Evolutionary conservation across 2,113 vertebrate genomes (phyloP), one percentile per base, ranked within the genome.

Genomic region (Callipepla californica): DNA sequence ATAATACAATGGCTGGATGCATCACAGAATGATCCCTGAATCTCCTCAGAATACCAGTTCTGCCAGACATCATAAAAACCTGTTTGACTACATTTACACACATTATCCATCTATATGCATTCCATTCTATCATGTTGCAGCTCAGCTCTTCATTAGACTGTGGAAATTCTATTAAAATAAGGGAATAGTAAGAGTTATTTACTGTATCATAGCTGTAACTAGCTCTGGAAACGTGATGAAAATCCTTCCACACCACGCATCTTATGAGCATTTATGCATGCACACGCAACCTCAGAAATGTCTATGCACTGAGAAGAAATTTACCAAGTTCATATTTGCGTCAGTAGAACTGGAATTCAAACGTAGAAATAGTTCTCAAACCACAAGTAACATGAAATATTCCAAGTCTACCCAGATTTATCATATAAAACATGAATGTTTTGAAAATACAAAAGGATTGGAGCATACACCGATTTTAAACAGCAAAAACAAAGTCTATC

Each of bases 231-330:
- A 66, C 58, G 15, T 28, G 18, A 81, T 45, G 67, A 74, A 61
- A 68, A 69, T 14, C 21, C 28, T 74, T 53, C 23, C 15, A 25
- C 9, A 3, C 13, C 11, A 9, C 32, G 8, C 3, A 14, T 4
- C 9, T 50, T 11, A 4, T 0, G 4, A 44, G 36, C 30, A 2
- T 4, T 45, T 5, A 20, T 11, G 9, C 6, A 17, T 25, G 11
- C 26, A 34, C 53, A 23, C 8, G 17, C 6, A 32, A 26, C 13
- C 26, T 47, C 68, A 55, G 55, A 53, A 75, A 48, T 2, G 7
- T 13, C 61, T 42, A 1, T 23, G 22, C 34, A 14, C 13, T 36
- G 15, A 85, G 51, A 26, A 4, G 18, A 7, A 83, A 72, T 63
- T 80, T 14, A 38, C 22, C 36, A 45, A 65, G 6, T 42, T 75